Evolutionary conservation across 2,888 invertebrate species (phyloP), one percentile per base, ranked within the genome.

Genomic region (Epirrhoe tristata): DNA sequence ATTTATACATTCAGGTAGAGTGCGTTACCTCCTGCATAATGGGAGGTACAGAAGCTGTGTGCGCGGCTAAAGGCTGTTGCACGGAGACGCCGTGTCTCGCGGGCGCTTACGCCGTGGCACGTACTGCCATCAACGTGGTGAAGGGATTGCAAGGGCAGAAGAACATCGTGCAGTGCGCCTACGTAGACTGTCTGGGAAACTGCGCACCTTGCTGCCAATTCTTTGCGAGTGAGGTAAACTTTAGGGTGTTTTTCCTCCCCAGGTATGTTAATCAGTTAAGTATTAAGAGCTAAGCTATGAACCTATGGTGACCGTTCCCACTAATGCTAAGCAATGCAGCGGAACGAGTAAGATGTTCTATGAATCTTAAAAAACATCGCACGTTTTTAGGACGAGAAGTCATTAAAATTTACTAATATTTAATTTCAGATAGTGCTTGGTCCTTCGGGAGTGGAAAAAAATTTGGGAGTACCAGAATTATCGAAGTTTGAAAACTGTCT

Each of bases 401-500:
- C n/a, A n/a, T n/a, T n/a, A n/a, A n/a, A n/a, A n/a, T 24, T 24
- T 24, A 2, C 24, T 24, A 34, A 58, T 51, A 52, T 31, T 10
- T 52, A 31, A 43, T 67, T 80, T 17, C 75, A 91, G 93, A 88
- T 92, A 12, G 36, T 85, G 0, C 70, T 92, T n/a, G 92, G 92
- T 1, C 86, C 92, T 3, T 86, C 89, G 0, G 93, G 93, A 4
- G 70, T 93, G 6, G 91, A 90, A 63, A 88, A 81, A 57, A 89
- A 86, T 65, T 74, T 89, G 60, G 93, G 93, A 0, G 77, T 93
- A 56, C 93, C 93, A 0, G 93, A 93, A 63, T 71, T 93, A 39
- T 80, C 87, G 0, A 91, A 91, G 74, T 93, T 93, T 63, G 93
- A 93, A 72, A 88, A 90, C 61, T 93, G 92, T 68, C 85, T 93